A percentile compares a stretch with the other conserved stretches of the same genome.
Conservation (phyloP, 2,888 invertebrate genomes). For the Anorthoa munda region DNA sequence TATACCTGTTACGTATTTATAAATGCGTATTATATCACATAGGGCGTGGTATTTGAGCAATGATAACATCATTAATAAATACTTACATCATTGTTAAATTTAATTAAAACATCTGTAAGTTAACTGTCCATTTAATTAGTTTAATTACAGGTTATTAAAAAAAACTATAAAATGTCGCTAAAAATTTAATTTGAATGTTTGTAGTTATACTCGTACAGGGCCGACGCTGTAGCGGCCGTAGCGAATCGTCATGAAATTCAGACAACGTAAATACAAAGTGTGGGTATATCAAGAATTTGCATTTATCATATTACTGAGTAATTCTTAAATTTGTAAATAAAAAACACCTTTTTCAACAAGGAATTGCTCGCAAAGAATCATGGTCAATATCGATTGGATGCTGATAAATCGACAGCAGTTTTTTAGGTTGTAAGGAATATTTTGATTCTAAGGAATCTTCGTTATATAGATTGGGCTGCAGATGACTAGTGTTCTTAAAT, state of each 20-base stretch:
- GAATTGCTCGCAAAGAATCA: background rate
- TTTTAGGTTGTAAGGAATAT: background rate
- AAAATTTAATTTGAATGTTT: conserved; percentile 10
- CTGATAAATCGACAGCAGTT: background rate
- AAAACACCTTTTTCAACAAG: conserved; percentile 8
- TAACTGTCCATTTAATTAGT: conserved; percentile 44
- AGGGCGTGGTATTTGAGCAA: conserved; percentile 16
- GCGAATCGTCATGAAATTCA: conserved; percentile 63
- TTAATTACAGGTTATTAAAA: conserved; percentile 28
- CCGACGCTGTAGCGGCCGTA: conserved; percentile 42
- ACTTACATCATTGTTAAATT: conserved; percentile 35
- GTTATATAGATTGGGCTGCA: background rate
- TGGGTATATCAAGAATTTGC: conserved; percentile 36
- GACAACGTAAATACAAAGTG: conserved; percentile 27
- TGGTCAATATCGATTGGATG: background rate
- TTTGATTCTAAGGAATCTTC: background rate
- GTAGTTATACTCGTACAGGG: conserved; percentile 4
- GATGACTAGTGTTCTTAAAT: background rate
- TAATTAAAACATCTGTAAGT: conserved; percentile 38
- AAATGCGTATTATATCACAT: conserved; percentile 38
- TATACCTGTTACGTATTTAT: conserved; percentile 4
- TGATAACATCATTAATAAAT: conserved; percentile 52
- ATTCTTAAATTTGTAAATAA: background rate
- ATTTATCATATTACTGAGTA: conserved; percentile 12
- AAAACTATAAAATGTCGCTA: conserved; percentile 9